A percentile compares a stretch with the other conserved stretches of the same genome.
Evolutionary conservation across 1,140 invertebrate genomes (phyloP).

Genomic region (Uloborus diversus): DNA sequence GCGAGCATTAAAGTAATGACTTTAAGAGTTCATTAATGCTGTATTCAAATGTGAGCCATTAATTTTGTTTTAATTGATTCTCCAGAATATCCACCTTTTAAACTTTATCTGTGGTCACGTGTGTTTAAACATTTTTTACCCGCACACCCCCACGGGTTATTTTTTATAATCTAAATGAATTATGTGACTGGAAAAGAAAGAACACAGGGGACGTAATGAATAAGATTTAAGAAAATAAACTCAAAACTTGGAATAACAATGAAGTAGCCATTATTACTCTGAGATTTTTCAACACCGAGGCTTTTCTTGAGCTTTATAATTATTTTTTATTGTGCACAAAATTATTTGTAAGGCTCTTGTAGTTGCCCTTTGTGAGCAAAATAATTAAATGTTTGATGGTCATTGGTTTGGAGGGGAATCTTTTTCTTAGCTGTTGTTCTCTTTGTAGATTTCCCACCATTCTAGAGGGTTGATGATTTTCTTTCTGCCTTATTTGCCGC

Average conservation of each 20-base stretch:
- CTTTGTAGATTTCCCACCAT: background rate
- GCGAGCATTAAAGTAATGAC: too few species aligned
- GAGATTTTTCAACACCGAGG: background rate
- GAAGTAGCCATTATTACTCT: constrained; percentile 8
- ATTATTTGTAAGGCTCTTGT: constrained; percentile 16
- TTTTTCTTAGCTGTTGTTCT: background rate
- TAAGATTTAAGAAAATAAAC: constrained; percentile 1
- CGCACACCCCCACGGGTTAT: too few species aligned
- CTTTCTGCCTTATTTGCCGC: background rate
- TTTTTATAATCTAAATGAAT: too few species aligned
- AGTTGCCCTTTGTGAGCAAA: background rate
- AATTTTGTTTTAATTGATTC: too few species aligned
- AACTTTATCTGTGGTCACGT: too few species aligned
- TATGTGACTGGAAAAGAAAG: too few species aligned
- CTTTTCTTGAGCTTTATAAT: background rate
- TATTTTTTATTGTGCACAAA: background rate
- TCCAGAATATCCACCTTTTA: too few species aligned
- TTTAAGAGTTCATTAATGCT: too few species aligned
- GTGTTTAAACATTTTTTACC: too few species aligned
- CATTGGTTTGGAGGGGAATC: too few species aligned
- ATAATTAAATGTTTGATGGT: constrained; percentile 53
- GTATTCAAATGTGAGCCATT: too few species aligned
- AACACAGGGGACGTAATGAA: too few species aligned
- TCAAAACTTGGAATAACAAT: constrained; percentile 16
- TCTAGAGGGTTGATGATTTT: constrained; percentile 28